Conservation (phyloP, 2,113 vertebrate species). For the Tachuris rubrigastra region DNA sequence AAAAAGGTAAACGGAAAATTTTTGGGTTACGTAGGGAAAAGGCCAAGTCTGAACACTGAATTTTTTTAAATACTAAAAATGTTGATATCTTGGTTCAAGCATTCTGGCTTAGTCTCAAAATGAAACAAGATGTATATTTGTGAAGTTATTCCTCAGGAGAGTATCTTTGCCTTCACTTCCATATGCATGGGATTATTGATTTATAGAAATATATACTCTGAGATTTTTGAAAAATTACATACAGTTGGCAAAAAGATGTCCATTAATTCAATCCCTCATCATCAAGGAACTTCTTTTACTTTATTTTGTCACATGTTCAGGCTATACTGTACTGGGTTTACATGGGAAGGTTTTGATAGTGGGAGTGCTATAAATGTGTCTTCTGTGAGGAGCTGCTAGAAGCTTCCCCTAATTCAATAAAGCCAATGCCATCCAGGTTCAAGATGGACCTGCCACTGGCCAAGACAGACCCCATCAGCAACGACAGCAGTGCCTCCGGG, state of each 20-base stretch:
- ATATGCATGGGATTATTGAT: no score
- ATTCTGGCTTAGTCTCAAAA: background rate
- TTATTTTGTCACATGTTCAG: background rate
- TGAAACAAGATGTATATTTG: background rate
- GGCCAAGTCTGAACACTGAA: fast-evolving
- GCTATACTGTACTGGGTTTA: background rate
- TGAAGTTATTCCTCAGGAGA: background rate
- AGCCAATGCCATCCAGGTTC: background rate
- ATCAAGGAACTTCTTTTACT: background rate
- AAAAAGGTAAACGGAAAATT: background rate
- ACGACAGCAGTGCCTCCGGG: fast-evolving
- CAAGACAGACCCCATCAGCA: fast-evolving
- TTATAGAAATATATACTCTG: background rate
- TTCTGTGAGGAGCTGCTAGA: background rate
- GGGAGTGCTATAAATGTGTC: fast-evolving
- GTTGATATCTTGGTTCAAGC: background rate
- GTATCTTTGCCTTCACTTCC: background rate
- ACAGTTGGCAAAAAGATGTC: background rate
- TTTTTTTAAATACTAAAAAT: background rate
- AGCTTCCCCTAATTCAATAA: fast-evolving
- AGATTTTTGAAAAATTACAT: background rate
- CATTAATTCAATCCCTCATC: background rate
- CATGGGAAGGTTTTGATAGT: background rate
- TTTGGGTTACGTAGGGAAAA: background rate
- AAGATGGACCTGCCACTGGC: fast-evolving